Base-by-base conservation (phyloP, 2,113 vertebrate genomes). In the Irena cyanogastra region DNA sequence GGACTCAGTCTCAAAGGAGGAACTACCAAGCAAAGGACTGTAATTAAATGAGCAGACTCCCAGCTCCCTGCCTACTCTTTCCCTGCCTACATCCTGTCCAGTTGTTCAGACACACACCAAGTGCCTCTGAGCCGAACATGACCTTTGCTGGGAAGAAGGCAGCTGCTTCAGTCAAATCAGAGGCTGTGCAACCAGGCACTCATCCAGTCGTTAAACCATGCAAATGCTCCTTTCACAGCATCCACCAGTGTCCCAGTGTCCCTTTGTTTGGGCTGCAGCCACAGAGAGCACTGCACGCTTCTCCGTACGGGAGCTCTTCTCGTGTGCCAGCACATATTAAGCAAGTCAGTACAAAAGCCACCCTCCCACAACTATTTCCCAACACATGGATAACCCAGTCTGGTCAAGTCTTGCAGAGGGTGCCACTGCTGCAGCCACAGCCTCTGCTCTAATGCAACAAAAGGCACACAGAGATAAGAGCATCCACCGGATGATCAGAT, bases 111-210 rank as follows among this genome's bases (percentile, higher is more conserved):
- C 72, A 74, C 49, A 83, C 49, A 31, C 59, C 5, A 30, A 95
- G 89, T 61, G 70, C 74, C 87, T 65, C 87, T 86, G 92, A 94
- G 83, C 45, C 0, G 8, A 91, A 60, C 76, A 41, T 8, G 41
- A 75, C 85, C 84, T 95, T 84, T 92, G 44, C 77, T 87, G 86
- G 91, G 80, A 94, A 95, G 83, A 41, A 69, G 75, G 68, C 93
- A 95, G 93, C 69, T 79, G 92, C 66, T 86, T 44, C 16, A 79
- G 81, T 63, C 60, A 63, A n/a, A 87, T 31, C 59, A 59, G 75
- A 59, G 90, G 47, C 60, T 83, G 56, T 18, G 42, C 68, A 52
- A 22, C 44, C 88, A 74, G 90, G 50, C 90, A 80, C 64, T 5
- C 7, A 83, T 70, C 56, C 83, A 81, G 71, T 2, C 5, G 24